Base-by-base conservation (phyloP, 1,140 invertebrate species). In the Drosophila teissieri region DNA sequence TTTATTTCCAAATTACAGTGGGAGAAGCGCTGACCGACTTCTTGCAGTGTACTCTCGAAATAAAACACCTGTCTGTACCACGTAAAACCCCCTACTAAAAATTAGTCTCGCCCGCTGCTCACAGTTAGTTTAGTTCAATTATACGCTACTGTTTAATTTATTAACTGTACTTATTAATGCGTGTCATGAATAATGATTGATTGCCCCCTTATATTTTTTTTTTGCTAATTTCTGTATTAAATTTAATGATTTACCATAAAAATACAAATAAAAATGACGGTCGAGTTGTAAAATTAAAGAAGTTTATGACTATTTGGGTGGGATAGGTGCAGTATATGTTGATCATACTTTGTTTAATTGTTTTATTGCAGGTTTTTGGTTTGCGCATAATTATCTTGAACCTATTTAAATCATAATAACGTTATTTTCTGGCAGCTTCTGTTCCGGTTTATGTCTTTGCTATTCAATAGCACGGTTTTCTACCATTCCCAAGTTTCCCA, bases 101-200 rank as follows among this genome's bases (percentile, higher is more conserved):
- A n/a, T 27, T 73, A 56, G 51, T 55, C 44, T 51, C 40, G 24
- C 36, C 37, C 56, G 34, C 56, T 40, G 64, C 53, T 63, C 56
- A 70, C 67, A 78, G 57, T 54, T 72, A 78, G 74, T 78, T 78
- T 78, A 70, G 67, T 70, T 70, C 40, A 78, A 78, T 78, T 78
- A 72, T 78, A 54, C 64, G 76, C 73, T 89, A 89, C 67, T 84
- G 62, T 84, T 88, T 88, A 89, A 88, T 88, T 88, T 88, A 88
- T 88, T 88, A 88, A 88, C 84, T 88, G 84, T 88, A 88, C 84
- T 88, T 88, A 88, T 88, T 78, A 78, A 80, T 72, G 77, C 53
- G 65, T 72, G 73, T 81, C 58, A 53, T 62, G 22, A 40, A 53
- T 53, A 53, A 46, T 19, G 34, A 70, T 69, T 69, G 42, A 54